Evolutionary conservation across 2,797 vertebrate genomes (phyloP).

Genomic region (Typhlichthys eigenmanni): DNA sequence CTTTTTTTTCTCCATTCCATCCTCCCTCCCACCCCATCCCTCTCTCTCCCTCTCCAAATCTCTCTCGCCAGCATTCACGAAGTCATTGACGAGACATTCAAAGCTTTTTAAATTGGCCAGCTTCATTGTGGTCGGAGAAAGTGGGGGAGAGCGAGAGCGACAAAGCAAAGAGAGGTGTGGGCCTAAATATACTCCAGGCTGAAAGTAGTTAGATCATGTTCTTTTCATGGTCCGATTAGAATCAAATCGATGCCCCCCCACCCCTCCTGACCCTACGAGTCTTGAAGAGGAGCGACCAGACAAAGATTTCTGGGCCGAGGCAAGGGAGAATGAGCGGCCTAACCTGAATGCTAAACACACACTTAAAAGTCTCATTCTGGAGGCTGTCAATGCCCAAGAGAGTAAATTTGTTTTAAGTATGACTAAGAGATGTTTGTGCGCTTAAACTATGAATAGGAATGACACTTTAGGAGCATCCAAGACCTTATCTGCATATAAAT

Average conservation of each 20-base stretch:
- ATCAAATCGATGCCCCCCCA: constrained; percentile 99
- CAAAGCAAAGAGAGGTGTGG: constrained; percentile 83
- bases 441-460: constrained; percentile 18
- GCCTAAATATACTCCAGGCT: constrained; percentile 98
- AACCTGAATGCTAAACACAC: constrained; percentile 99
- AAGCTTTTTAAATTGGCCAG: constrained; percentile 97
- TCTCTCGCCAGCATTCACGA: constrained; percentile 87
- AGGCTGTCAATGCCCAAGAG: constrained; percentile 82
- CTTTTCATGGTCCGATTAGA: constrained; percentile 99
- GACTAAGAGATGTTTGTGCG: constrained; percentile 51
- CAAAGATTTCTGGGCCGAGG: constrained; percentile 91
- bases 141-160: constrained; percentile 32
- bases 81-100: constrained; percentile 99
- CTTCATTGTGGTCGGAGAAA: constrained; percentile 89
- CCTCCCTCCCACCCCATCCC: constrained; percentile 52
- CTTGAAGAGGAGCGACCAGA: constrained; percentile 91
- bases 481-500: constrained; percentile 57
- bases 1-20: constrained; percentile 34
- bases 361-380: constrained; percentile 86
- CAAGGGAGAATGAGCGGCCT: constrained; percentile 87
- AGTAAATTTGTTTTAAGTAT: constrained; percentile 69
- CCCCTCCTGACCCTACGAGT: constrained; percentile 88
- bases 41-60: constrained; percentile 71
- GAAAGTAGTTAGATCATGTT: constrained; percentile 99
- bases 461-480: constrained; percentile 40